Base-by-base conservation (phyloP, 1,140 invertebrate species). In the Acromyrmex heyeri region DNA sequence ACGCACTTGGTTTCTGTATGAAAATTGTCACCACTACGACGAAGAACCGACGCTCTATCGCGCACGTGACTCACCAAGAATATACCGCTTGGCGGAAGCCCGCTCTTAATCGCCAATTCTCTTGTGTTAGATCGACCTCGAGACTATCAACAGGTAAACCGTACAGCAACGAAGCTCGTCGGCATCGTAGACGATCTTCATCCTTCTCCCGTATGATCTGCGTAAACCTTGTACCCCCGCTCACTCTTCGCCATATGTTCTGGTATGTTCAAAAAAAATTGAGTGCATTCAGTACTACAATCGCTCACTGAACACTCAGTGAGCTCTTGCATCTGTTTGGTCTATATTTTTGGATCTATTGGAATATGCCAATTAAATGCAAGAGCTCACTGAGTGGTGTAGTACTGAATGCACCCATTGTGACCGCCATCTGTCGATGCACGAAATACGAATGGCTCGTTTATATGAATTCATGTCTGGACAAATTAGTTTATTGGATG, bases 131-230 rank as follows among this genome's bases (percentile, higher is more conserved):
- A 67, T 53, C 62, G 57, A 38, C 30, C 48, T 62, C 50, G 87
- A 44, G 8, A 87, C 88, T 91, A 92, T 92, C 91, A 92, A 92
- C 91, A 92, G 91, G 91, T 92, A 91, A 92, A 88, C 83, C 83
- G 64, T 85, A 61, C 85, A 78, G 44, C 62, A 87, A 82, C 87
- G 75, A 91, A 85, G 86, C 77, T 85, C 64, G 81, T 90, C 91
- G 91, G 88, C 91, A 92, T 92, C 87, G 73, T 86, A 62, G 72
- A 88, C 87, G 83, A 91, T 91, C 79, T 48, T 90, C 62, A 14
- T n/a, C 55, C 48, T 90, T 86, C 87, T 50, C 75, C 70, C 86
- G 75, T 87, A 82, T 65, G 87, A 70, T 59, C 50, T 65, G 67
- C 18, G 50, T 83, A 59, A 83, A 83, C 70, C 18, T 50, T 18